These are phyloP conservation scores for Antechinus stuartii DNA, from an alignment of 2,113 vertebrate species.

Conservation along the genomic window DNA sequence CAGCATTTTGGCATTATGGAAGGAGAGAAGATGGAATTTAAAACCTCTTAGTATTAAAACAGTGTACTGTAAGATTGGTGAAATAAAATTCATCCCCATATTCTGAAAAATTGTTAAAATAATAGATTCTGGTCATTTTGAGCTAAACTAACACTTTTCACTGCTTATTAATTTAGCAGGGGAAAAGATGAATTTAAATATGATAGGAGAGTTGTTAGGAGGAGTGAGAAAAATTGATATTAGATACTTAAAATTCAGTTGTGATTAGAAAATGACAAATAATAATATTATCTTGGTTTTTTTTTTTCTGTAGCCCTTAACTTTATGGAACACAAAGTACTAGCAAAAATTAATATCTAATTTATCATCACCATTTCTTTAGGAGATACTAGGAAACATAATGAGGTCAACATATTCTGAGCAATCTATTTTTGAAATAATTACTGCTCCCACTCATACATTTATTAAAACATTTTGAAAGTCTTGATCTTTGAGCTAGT, in stretches of 20 bases:
- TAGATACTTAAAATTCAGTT: conserved; percentile 12
- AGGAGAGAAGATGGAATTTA: background rate
- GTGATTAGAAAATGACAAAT: conserved; percentile 18
- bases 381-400: background rate
- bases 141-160: background rate
- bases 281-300: background rate
- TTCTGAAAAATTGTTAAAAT: background rate
- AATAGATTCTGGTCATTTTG: background rate
- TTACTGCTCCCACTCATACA: background rate
- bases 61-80: background rate
- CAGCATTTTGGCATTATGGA: no score
- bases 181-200: conserved; percentile 12
- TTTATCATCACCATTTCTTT: conserved; percentile 11
- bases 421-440: conserved; percentile 8
- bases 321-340: background rate
- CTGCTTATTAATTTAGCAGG: background rate
- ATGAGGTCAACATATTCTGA: background rate
- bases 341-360: background rate
- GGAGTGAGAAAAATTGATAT: background rate
- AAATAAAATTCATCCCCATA: background rate
- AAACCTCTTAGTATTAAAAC: background rate
- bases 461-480: conserved; percentile 8
- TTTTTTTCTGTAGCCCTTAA: background rate
- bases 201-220: background rate
- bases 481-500: background rate